Evolutionary conservation across 2,797 vertebrate species (phyloP).

Genomic region (Perodicticus potto): DNA sequence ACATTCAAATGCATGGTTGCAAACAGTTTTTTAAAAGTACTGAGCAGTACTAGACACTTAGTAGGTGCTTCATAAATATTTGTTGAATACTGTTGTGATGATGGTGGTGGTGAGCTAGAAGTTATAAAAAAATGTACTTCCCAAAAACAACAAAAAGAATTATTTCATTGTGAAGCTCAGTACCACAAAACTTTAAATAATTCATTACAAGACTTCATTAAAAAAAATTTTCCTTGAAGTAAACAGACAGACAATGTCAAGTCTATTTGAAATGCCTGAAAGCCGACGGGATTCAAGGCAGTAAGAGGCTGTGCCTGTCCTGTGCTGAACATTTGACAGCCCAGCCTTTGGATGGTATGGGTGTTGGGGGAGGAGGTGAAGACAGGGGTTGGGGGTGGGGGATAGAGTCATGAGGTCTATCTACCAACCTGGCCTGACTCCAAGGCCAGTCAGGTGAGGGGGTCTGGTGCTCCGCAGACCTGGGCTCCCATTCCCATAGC

Average conservation of each 20-base stretch:
- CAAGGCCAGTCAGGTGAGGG: neutral
- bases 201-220: constrained; percentile 67
- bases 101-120: constrained; percentile 39
- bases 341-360: neutral
- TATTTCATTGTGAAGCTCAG: constrained; percentile 67
- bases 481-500: neutral
- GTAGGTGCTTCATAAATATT: constrained; percentile 61
- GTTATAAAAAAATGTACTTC: constrained; percentile 32
- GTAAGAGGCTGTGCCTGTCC: neutral
- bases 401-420: neutral
- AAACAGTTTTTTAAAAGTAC: neutral
- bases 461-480: neutral
- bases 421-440: neutral
- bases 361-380: no score
- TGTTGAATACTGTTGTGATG: constrained; percentile 58
- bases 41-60: neutral
- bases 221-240: constrained; percentile 8
- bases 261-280: constrained; percentile 57
- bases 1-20: neutral
- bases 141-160: constrained; percentile 68
- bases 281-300: neutral
- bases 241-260: constrained; percentile 72
- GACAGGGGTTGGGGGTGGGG: neutral
- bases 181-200: constrained; percentile 60
- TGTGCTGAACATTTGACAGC: neutral